Base-by-base conservation (phyloP, 2,888 invertebrate species). In the Zaprionus lineosus region DNA sequence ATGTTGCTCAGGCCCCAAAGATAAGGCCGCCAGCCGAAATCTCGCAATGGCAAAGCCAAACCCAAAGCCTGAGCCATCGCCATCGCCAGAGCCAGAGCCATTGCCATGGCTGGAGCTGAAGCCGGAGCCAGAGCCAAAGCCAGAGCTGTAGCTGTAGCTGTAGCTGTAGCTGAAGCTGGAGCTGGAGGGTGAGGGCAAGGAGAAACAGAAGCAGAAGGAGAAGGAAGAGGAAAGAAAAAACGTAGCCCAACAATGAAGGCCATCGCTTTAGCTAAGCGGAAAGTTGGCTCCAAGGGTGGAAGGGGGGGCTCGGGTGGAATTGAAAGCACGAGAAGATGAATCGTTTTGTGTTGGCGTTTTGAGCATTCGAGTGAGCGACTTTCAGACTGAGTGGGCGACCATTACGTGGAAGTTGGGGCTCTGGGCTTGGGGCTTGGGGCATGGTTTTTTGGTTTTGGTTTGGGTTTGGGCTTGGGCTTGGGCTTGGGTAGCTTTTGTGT, bases 261-360 rank as follows among this genome's bases (percentile, higher is more conserved):
- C 63, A 69, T 59, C 56, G 79, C 74, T 66, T 77, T 66, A 62
- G 78, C 83, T 64, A 68, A 86, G 74, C 74, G 69, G 59, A 65
- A 83, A 75, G 79, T 85, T 74, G 62, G 59, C 51, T 57, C 70
- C 63, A 56, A 37, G n/a, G n/a, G n/a, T 55, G 59, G 56, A 18
- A 43, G 29, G 26, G 39, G 57, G 44, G 31, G 36, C 39, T 47
- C 14, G 55, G 63, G 81, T 72, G 84, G 81, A 56, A 59, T 79
- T 75, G 68, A 79, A 73, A 84, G 82, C 76, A 72, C 55, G 53
- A 65, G 86, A 86, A 87, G 88, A 88, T 87, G 87, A 86, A 88
- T 86, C 87, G 88, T 76, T 87, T 87, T 86, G 87, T 78, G 86
- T 86, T 78, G 88, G 85, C 69, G 76, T 78, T 74, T 73, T 71